phyloP scores from a whole-genome alignment of 2,797 vertebrate genomes.

The Alosa sapidissima region DNA sequence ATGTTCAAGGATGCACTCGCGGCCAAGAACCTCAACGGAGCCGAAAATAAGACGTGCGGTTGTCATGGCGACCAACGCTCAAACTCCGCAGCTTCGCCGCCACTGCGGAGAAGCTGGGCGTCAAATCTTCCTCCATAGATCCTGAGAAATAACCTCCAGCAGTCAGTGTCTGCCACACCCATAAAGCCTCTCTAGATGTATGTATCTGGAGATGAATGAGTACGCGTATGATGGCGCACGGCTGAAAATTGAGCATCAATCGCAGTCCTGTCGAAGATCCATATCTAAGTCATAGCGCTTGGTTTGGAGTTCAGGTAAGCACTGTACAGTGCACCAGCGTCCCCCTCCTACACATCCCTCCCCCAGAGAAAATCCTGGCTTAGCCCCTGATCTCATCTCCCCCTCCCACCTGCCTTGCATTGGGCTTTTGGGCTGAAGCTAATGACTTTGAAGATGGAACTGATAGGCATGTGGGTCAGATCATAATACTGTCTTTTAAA shows the following conservation, averaged over 20 bases:
- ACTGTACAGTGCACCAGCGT: background rate
- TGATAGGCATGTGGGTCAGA: conserved; percentile 17
- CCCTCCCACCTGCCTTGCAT: background rate
- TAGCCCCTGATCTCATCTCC: background rate
- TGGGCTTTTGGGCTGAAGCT: conserved; percentile 9
- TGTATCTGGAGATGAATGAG: too few species aligned
- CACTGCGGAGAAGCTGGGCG: background rate
- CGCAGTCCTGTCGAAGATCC: background rate
- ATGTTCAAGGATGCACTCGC: conserved; percentile 37
- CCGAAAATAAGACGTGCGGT: conserved; percentile 40
- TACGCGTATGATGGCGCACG: background rate
- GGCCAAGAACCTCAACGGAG: conserved; percentile 29
- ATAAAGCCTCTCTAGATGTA: background rate
- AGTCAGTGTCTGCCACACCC: background rate
- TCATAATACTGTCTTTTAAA: conserved; percentile 43
- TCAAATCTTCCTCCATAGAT: background rate
- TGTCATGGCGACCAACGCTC: conserved; percentile 40
- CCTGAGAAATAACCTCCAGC: background rate
- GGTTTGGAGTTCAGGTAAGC: background rate
- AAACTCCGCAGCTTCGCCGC: conserved; percentile 33
- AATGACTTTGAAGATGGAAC: conserved; percentile 26
- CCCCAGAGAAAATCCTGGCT: conserved; percentile 13
- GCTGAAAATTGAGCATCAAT: background rate
- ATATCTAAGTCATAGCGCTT: background rate
- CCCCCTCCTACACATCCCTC: conserved; percentile 8